A percentile compares a stretch with the other conserved stretches of the same genome.
These are phyloP conservation scores for Macaca nemestrina DNA, from an alignment of 2,113 vertebrate genomes.

Conservation along the genomic window DNA sequence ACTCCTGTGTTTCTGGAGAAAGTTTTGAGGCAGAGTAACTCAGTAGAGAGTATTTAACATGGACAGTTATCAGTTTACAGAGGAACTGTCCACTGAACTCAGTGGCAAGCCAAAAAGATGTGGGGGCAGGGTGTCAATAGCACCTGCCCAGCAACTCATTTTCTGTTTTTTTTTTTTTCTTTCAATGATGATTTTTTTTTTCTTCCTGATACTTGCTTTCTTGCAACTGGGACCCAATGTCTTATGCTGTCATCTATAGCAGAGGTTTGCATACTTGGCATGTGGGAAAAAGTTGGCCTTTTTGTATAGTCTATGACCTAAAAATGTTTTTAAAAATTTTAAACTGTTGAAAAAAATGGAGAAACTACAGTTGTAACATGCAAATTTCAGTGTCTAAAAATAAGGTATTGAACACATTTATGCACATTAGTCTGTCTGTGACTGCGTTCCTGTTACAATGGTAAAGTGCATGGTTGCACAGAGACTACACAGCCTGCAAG, in stretches of 20 bases:
- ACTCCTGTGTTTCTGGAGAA: not conserved
- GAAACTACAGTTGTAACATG: not conserved
- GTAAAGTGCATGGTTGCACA: not conserved
- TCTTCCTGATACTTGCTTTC: conserved; percentile 1
- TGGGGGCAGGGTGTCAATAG: not conserved
- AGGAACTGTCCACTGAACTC: not conserved
- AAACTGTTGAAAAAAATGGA: not conserved
- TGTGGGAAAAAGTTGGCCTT: not conserved
- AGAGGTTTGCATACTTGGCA: not conserved
- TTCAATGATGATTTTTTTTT: not conserved
- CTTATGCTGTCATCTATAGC: not conserved
- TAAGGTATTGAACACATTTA: not conserved
- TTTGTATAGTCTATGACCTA: not conserved
- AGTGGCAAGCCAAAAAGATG: not conserved
- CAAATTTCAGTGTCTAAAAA: not conserved
- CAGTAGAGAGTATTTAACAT: not conserved
- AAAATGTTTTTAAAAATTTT: not conserved
- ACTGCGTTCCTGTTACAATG: not conserved
- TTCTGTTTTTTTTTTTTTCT: not conserved
- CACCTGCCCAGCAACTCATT: not conserved
- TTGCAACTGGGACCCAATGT: not conserved
- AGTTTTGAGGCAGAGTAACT: not conserved
- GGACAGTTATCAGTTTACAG: not conserved
- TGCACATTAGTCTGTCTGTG: not conserved
- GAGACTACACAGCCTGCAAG: not conserved